Evolutionary conservation across 2,888 invertebrate genomes (phyloP).

Genomic region (Criorhina ranunculi): DNA sequence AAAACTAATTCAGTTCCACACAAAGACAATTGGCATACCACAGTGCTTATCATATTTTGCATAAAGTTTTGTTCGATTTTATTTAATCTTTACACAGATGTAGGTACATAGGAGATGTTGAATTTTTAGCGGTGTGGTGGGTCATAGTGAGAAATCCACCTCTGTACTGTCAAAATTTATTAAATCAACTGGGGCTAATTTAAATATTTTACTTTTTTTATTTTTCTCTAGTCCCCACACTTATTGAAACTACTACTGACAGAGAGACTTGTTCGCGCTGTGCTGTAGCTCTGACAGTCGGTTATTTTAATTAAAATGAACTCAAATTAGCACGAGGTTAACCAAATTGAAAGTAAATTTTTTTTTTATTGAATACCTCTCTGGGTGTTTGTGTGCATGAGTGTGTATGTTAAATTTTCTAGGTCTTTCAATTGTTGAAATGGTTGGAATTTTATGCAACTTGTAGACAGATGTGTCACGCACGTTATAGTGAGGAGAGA

Average conservation of each 20-base stretch:
- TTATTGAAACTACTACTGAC: neutral
- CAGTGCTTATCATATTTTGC: slow-evolving; percentile 65
- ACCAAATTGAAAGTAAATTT: slow-evolving; percentile 82
- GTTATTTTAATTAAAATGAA: slow-evolving; percentile 83
- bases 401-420: slow-evolving; percentile 60
- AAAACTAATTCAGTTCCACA: neutral
- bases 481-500: slow-evolving; percentile 37
- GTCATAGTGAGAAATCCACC: slow-evolving; percentile 16
- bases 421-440: slow-evolving; percentile 77
- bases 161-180: slow-evolving; percentile 33
- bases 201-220: too few relatives aligned
- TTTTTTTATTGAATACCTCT: slow-evolving; percentile 57
- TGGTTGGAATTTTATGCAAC: slow-evolving; percentile 76
- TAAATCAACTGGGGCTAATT: slow-evolving; percentile 12
- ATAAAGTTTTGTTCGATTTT: slow-evolving; percentile 45
- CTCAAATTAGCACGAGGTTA: slow-evolving; percentile 84
- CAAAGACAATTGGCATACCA: slow-evolving; percentile 5
- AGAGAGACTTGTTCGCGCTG: slow-evolving; percentile 43
- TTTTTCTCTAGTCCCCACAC: slow-evolving; percentile 36
- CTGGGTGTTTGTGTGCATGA: slow-evolving; percentile 14
- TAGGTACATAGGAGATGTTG: slow-evolving; percentile 1
- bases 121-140: neutral
- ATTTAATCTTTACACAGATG: slow-evolving; percentile 41
- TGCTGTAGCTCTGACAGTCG: slow-evolving; percentile 56
- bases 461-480: slow-evolving; percentile 74